Conservation (phyloP, 1,140 invertebrate genomes). For the Drosophila yakuba region DNA sequence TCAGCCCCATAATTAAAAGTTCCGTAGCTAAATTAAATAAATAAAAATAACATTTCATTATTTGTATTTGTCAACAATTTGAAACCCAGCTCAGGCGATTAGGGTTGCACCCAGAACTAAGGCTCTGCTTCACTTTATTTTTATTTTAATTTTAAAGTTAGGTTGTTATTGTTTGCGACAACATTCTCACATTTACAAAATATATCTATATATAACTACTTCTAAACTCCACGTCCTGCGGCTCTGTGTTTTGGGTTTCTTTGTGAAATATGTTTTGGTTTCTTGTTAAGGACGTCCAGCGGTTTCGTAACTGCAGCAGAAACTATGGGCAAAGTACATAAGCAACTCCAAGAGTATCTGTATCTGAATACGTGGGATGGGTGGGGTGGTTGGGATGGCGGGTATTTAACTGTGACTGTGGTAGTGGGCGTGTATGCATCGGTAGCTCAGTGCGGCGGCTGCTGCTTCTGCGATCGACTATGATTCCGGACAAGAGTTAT, state of each 20-base stretch:
- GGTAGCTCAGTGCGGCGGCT: conserved; percentile 11
- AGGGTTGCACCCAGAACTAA: not conserved
- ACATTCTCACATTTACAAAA: conserved; percentile 43
- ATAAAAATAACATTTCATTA: not conserved
- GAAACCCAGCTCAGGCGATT: not conserved
- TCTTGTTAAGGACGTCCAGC: conserved; percentile 15
- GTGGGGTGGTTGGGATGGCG: not conserved
- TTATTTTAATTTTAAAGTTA: conserved; percentile 20
- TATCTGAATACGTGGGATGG: conserved; percentile 16
- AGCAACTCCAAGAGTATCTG: conserved; percentile 23
- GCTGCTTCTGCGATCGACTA: conserved; percentile 25
- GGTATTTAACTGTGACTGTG: not conserved
- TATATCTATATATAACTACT: conserved; percentile 43
- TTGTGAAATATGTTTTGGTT: conserved; percentile 2
- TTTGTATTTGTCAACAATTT: conserved; percentile 21
- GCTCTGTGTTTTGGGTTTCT: conserved; percentile 8
- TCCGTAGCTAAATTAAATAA: not conserved
- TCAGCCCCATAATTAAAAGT: not conserved
- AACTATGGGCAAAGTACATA: conserved; percentile 25
- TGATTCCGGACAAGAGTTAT: conserved; percentile 42
- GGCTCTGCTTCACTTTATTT: conserved; percentile 12
- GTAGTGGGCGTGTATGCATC: not conserved
- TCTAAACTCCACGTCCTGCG: conserved; percentile 28
- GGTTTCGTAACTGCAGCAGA: conserved; percentile 40
- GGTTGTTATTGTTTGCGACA: conserved; percentile 27